Evolutionary conservation across 1,140 invertebrate genomes (phyloP).

Genomic region (Achatina immaculata): DNA sequence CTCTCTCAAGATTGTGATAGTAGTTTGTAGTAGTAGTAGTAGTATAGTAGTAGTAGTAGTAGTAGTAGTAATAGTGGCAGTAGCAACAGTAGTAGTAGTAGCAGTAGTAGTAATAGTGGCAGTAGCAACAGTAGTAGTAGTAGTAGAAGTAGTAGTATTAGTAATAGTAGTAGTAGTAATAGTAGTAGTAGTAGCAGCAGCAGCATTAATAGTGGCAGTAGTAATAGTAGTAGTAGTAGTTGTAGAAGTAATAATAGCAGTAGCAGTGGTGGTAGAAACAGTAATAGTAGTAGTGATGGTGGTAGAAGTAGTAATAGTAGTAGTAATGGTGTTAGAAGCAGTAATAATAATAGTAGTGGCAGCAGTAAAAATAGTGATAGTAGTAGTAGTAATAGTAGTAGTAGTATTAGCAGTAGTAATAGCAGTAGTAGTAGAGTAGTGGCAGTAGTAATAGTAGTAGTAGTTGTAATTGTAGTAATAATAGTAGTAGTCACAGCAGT

Average conservation of each 20-base stretch:
- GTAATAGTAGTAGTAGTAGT: slow-evolving; percentile 23
- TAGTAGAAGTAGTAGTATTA: not conserved
- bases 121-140: slow-evolving; percentile 7
- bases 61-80: slow-evolving; percentile 13
- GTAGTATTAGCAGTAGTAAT: not conserved
- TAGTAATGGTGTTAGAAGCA: not conserved
- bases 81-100: slow-evolving; percentile 8
- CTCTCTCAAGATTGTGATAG: no score
- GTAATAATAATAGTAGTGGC: not conserved
- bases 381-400: slow-evolving; percentile 16
- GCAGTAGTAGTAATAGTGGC: slow-evolving; percentile 9
- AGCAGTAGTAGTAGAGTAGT: slow-evolving; percentile 9
- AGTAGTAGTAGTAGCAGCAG: slow-evolving; percentile 13
- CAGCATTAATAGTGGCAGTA: not conserved
- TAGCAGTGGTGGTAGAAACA: no score
- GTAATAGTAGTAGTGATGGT: no score
- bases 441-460: slow-evolving; percentile 9
- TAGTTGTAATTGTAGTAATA: slow-evolving; percentile 6
- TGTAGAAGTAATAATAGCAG: not conserved
- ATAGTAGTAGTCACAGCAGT: not conserved
- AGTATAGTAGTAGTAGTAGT: slow-evolving; percentile 5
- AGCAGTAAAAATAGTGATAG: not conserved
- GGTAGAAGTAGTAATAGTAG: not conserved
- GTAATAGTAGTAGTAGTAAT: not conserved
- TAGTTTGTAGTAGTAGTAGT: no score